phyloP scores from a whole-genome alignment of 1,140 invertebrate species.

The Pachypeltis micranthus region DNA sequence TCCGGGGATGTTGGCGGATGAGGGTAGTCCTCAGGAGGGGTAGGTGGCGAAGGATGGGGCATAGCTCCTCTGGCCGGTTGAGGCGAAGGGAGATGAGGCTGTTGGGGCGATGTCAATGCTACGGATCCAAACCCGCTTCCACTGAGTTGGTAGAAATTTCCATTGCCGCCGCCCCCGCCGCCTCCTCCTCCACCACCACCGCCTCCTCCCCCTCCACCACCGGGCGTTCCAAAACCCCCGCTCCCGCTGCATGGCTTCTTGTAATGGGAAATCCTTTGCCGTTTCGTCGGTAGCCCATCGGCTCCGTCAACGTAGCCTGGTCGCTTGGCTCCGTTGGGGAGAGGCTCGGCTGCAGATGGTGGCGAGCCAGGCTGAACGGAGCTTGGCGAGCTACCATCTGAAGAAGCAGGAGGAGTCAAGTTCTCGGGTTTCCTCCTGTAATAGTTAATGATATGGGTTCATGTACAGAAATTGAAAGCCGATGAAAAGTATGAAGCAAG shows the following conservation, averaged over 20 bases:
- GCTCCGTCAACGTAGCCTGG: constrained; percentile 46
- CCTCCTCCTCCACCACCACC: not conserved
- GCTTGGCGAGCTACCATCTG: constrained; percentile 61
- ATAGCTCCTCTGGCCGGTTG: constrained; percentile 1
- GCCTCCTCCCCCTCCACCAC: not conserved
- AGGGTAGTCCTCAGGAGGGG: constrained; percentile 20
- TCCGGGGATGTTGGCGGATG: not conserved
- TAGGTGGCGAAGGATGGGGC: constrained; percentile 19
- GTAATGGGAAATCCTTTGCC: constrained; percentile 69
- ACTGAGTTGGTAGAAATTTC: too few species aligned
- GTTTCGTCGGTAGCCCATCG: constrained; percentile 57
- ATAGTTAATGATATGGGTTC: too few species aligned
- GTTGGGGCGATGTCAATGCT: constrained; percentile 1
- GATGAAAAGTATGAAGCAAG: too few species aligned
- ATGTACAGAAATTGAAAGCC: too few species aligned
- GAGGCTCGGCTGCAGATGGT: constrained; percentile 37
- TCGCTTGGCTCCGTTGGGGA: constrained; percentile 32
- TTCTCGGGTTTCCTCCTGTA: constrained; percentile 73
- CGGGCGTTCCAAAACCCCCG: constrained; percentile 24
- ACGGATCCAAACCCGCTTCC: constrained; percentile 2
- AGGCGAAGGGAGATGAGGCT: not conserved
- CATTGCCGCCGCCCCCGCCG: not conserved
- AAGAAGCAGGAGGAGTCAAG: constrained; percentile 71
- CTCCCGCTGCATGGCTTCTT: constrained; percentile 37
- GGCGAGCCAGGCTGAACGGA: constrained; percentile 53